Evolutionary conservation across 2,113 vertebrate species (phyloP).

Genomic region (Halichoerus grypus): DNA sequence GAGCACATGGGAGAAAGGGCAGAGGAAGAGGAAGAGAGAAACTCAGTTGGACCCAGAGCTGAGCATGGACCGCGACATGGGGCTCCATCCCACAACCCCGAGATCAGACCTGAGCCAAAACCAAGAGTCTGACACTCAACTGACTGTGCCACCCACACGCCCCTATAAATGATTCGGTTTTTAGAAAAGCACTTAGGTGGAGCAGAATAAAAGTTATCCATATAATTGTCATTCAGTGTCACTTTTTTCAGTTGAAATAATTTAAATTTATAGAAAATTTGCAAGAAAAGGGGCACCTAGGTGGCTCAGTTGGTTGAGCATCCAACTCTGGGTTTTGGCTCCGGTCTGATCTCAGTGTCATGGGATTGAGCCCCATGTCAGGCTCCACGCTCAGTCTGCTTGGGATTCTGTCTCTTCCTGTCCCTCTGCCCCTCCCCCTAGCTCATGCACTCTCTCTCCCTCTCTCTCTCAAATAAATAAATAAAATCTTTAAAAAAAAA

Average conservation of each 20-base stretch:
- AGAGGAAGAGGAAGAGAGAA: neutral
- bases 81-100: neutral
- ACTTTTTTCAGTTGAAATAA: constrained; percentile 11
- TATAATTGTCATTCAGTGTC: neutral
- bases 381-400: neutral
- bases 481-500: neutral
- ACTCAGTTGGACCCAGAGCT: neutral
- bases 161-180: neutral
- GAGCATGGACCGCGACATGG: too few relatives aligned
- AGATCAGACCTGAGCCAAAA: neutral
- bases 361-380: neutral
- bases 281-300: neutral
- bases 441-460: neutral
- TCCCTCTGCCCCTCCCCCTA: neutral
- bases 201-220: neutral
- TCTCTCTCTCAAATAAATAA: neutral
- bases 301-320: neutral
- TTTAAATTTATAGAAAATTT: neutral
- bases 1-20: neutral
- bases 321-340: neutral
- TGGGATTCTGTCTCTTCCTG: neutral
- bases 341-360: neutral
- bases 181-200: neutral
- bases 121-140: neutral
- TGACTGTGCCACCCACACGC: neutral